These are phyloP conservation scores for Coelopa pilipes DNA, from an alignment of 2,888 invertebrate species.

Conservation along the genomic window DNA sequence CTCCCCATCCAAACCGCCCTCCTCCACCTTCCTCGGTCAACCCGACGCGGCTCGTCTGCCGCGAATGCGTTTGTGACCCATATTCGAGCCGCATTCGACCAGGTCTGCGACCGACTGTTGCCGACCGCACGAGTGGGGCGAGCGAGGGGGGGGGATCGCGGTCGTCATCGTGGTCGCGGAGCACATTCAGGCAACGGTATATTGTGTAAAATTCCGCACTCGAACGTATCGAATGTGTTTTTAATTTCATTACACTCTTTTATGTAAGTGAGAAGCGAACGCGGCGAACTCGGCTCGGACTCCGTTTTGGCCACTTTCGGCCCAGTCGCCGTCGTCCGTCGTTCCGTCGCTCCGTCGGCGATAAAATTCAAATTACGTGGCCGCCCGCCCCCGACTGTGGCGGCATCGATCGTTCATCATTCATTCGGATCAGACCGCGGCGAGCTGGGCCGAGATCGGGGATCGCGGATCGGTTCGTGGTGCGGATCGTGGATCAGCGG, in stretches of 20 bases:
- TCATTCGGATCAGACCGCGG: neutral
- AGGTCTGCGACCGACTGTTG: neutral
- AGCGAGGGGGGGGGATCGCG: no score
- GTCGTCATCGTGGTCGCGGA: no score
- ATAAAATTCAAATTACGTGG: slow-evolving; percentile 10
- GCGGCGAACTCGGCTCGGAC: neutral
- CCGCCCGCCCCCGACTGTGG: slow-evolving; percentile 2
- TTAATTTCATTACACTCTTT: slow-evolving; percentile 4
- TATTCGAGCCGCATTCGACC: neutral
- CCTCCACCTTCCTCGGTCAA: neutral
- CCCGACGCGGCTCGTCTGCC: neutral
- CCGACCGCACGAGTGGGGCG: neutral
- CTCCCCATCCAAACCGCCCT: neutral
- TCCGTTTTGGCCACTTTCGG: neutral
- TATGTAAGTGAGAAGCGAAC: neutral
- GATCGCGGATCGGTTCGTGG: no score
- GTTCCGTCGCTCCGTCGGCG: no score
- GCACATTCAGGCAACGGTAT: neutral
- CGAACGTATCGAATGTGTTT: neutral
- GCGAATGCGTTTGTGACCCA: slow-evolving; percentile 8
- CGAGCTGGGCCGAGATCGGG: no score
- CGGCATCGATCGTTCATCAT: neutral
- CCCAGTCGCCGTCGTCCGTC: no score
- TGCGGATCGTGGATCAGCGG: no score
- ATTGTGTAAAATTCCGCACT: slow-evolving; percentile 1